Percentiles rank a stretch among this genome's conserved stretches.
These are phyloP conservation scores for Hemichromis elongatus DNA, from an alignment of 2,113 vertebrate species.

Conservation along the genomic window DNA sequence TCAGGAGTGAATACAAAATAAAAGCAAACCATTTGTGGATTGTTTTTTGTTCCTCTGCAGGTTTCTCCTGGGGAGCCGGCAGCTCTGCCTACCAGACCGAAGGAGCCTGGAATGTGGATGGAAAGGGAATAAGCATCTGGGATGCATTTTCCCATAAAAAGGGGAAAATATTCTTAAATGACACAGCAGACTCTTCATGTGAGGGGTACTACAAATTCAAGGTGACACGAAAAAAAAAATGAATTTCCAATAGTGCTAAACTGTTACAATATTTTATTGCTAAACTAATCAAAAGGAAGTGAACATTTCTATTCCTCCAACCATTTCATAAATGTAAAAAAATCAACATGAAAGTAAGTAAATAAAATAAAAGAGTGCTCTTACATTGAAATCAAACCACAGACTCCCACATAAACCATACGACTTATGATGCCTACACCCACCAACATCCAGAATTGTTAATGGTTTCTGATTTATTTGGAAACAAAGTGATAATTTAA, in stretches of 20 bases:
- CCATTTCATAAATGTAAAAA: background rate
- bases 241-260: background rate
- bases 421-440: background rate
- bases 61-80: conserved; percentile 86
- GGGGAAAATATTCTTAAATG: conserved; percentile 72
- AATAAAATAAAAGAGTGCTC: background rate
- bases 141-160: conserved; percentile 79
- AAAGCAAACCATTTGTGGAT: background rate
- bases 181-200: conserved; percentile 80
- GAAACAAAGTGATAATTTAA: too few relatives aligned
- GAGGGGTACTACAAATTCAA: conserved; percentile 84
- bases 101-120: conserved; percentile 86
- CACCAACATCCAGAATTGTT: background rate
- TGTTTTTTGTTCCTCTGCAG: conserved; percentile 42
- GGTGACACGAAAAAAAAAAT: conserved; percentile 54
- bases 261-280: background rate
- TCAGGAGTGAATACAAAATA: background rate
- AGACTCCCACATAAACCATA: background rate
- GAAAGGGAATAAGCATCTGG: conserved; percentile 90
- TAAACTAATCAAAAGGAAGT: background rate
- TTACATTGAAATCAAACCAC: background rate
- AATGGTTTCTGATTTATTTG: too few relatives aligned
- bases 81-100: conserved; percentile 90
- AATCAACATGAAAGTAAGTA: background rate
- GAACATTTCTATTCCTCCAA: background rate